Evolutionary conservation across 1,140 invertebrate species (phyloP).

Genomic region (Delia radicum): DNA sequence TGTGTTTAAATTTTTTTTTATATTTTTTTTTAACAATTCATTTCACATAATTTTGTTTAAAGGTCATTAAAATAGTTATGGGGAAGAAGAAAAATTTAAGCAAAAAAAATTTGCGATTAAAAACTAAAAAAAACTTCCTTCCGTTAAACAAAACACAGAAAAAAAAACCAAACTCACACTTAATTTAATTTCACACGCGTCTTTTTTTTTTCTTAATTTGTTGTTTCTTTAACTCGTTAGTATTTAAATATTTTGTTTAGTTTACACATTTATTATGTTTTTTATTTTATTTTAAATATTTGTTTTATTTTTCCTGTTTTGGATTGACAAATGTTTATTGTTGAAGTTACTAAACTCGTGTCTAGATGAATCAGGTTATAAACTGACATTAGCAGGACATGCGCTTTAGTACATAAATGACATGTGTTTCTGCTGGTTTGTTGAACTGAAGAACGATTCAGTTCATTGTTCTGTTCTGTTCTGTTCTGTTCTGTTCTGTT

Average conservation of each 20-base stretch:
- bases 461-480: background rate
- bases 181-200: no score
- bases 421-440: background rate
- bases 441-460: background rate
- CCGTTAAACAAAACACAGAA: background rate
- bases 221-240: background rate
- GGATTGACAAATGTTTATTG: background rate
- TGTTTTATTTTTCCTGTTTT: background rate
- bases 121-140: background rate
- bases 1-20: no score
- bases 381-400: conserved; percentile 7
- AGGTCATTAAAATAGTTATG: no score
- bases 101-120: no score
- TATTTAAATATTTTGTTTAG: background rate
- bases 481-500: no score
- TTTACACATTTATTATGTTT: background rate
- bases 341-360: background rate
- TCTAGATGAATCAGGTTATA: background rate
- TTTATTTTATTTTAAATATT: background rate
- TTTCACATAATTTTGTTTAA: no score
- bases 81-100: no score
- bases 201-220: background rate
- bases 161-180: background rate
- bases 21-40: no score
- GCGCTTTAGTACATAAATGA: background rate